phyloP scores from a whole-genome alignment of 2,113 vertebrate genomes.

The Zapus hudsonius region DNA sequence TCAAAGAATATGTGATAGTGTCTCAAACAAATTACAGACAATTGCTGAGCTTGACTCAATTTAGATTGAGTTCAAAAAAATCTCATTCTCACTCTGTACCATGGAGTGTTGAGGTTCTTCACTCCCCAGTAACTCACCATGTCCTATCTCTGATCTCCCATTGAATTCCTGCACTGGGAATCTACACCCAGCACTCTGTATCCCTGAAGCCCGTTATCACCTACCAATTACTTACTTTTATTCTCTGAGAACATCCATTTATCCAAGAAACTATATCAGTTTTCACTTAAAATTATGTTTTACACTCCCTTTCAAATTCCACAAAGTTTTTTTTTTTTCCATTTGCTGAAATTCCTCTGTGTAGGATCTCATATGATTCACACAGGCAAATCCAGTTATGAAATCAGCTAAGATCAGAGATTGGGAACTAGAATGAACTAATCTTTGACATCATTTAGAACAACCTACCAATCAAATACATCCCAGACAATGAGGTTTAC shows the following conservation, averaged over 20 bases:
- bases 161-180: background rate
- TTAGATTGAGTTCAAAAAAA: constrained; percentile 55
- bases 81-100: background rate
- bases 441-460: background rate
- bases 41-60: constrained; percentile 63
- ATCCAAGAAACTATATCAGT: background rate
- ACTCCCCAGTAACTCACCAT: background rate
- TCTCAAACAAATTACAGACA: constrained; percentile 69
- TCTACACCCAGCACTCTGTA: background rate
- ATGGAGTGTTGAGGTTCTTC: background rate
- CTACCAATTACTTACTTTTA: background rate
- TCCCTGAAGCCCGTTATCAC: background rate
- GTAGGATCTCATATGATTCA: background rate
- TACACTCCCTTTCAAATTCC: background rate
- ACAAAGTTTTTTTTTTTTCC: background rate
- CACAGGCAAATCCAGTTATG: background rate
- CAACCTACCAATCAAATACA: background rate
- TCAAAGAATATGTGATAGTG: constrained; percentile 67
- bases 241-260: background rate
- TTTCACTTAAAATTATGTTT: background rate
- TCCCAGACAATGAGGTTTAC: background rate
- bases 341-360: background rate
- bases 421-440: background rate
- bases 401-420: background rate
- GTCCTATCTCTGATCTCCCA: too few relatives aligned